A percentile compares a stretch with the other conserved stretches of the same genome.
These are phyloP conservation scores for Otis tarda DNA, from an alignment of 2,113 vertebrate species.

Conservation along the genomic window DNA sequence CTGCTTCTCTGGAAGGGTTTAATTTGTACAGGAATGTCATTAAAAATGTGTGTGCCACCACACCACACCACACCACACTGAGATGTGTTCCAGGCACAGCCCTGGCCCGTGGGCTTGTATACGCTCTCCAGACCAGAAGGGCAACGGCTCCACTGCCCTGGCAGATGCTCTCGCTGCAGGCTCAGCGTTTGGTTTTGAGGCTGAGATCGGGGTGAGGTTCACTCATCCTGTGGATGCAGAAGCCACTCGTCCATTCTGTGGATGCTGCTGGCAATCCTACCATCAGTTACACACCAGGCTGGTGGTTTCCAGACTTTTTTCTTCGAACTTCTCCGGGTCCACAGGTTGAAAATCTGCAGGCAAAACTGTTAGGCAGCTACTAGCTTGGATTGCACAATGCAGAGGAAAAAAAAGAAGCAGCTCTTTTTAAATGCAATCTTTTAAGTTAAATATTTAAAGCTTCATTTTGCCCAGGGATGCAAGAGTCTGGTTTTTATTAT, in stretches of 20 bases:
- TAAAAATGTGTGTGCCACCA: neutral
- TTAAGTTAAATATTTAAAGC: conserved; percentile 48
- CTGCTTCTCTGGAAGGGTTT: neutral
- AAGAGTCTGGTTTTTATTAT: conserved; percentile 4
- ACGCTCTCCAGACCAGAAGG: neutral
- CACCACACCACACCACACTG: neutral
- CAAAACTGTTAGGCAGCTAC: neutral
- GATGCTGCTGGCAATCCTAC: neutral
- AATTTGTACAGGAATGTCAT: neutral
- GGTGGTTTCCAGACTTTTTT: neutral
- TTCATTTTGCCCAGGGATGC: neutral
- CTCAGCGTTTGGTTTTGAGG: neutral
- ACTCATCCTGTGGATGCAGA: neutral
- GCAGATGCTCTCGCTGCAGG: neutral
- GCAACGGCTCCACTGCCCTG: neutral
- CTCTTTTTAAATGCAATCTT: neutral
- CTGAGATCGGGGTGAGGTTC: neutral
- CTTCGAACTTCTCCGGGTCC: neutral
- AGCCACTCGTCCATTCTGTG: neutral
- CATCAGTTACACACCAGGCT: neutral
- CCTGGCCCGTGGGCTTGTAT: neutral
- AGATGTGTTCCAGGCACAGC: neutral
- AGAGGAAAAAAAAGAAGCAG: neutral
- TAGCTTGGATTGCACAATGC: neutral
- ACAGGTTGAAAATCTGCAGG: neutral